Conservation (phyloP, 1,140 invertebrate species). For the Hyles vespertilio region DNA sequence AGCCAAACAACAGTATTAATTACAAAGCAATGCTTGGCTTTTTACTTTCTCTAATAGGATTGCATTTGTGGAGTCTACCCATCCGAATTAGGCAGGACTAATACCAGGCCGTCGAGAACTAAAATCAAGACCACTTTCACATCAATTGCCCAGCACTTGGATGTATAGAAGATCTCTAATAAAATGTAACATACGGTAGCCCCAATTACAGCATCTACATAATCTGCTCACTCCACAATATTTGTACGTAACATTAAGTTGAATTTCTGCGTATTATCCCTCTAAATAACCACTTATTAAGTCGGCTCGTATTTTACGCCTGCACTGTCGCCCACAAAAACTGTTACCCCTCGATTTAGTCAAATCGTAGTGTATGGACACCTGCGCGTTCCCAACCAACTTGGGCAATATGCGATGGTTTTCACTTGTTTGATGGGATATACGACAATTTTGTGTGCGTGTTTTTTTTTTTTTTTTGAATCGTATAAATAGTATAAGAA, state of each 20-base stretch:
- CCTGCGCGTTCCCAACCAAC: slow-evolving; percentile 58
- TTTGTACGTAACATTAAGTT: slow-evolving; percentile 26
- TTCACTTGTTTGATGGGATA: slow-evolving; percentile 37
- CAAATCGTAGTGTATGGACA: slow-evolving; percentile 31
- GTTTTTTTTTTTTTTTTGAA: background rate
- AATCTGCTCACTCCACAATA: slow-evolving; percentile 34
- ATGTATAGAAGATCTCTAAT: too few relatives aligned
- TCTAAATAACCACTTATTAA: slow-evolving; percentile 65
- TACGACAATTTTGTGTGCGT: slow-evolving; percentile 18
- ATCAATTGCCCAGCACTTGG: too few relatives aligned
- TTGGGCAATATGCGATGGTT: slow-evolving; percentile 47
- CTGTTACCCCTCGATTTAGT: slow-evolving; percentile 42
- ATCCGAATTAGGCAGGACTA: too few relatives aligned
- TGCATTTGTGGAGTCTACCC: too few relatives aligned
- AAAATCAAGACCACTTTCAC: too few relatives aligned
- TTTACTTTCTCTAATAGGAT: too few relatives aligned
- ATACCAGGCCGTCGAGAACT: too few relatives aligned
- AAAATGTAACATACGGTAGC: too few relatives aligned
- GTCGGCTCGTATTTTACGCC: slow-evolving; percentile 58
- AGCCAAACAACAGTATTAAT: too few relatives aligned
- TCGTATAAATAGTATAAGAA: too few relatives aligned
- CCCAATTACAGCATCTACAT: slow-evolving; percentile 2
- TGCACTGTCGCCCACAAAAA: slow-evolving; percentile 50
- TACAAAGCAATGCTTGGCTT: too few relatives aligned
- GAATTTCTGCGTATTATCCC: slow-evolving; percentile 32